A percentile compares a stretch with the other conserved stretches of the same genome.
phyloP scores from a whole-genome alignment of 2,113 vertebrate species.

The Salvator merianae region DNA sequence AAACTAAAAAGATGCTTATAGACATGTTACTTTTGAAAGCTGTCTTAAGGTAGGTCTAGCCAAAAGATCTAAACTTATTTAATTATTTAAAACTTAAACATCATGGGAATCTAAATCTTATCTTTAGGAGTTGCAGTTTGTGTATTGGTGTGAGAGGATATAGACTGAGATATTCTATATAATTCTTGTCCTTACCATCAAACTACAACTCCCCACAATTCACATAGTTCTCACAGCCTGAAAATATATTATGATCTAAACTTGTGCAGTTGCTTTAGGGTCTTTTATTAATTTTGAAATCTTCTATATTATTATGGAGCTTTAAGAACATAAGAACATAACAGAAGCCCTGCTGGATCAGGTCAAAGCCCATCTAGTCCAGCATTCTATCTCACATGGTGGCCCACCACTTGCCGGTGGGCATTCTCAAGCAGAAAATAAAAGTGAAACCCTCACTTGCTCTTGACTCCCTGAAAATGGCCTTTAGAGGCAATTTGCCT shows the following conservation, averaged over 20 bases:
- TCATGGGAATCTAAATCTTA: not conserved
- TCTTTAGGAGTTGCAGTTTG: not conserved
- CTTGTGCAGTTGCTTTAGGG: not conserved
- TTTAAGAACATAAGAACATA: no score
- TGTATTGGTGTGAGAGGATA: not conserved
- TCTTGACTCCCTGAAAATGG: no score
- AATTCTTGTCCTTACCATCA: not conserved
- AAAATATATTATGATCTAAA: not conserved
- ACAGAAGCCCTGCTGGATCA: no score
- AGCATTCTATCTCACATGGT: no score
- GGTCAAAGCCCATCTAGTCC: no score
- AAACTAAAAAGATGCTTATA: no score
- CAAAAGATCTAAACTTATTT: not conserved
- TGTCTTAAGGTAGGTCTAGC: not conserved
- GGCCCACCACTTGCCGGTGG: no score
- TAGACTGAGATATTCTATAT: not conserved
- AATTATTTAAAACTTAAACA: not conserved
- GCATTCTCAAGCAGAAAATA: no score
- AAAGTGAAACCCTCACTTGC: no score
- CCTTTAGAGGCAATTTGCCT: no score
- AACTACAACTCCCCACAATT: not conserved
- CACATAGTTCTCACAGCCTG: not conserved
- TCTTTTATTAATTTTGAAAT: not conserved
- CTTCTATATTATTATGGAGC: not conserved
- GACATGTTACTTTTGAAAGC: not conserved